Percentiles rank a stretch among this genome's conserved stretches.
These are phyloP conservation scores for Eriosoma lanigerum DNA, from an alignment of 1,140 invertebrate species.

Conservation along the genomic window DNA sequence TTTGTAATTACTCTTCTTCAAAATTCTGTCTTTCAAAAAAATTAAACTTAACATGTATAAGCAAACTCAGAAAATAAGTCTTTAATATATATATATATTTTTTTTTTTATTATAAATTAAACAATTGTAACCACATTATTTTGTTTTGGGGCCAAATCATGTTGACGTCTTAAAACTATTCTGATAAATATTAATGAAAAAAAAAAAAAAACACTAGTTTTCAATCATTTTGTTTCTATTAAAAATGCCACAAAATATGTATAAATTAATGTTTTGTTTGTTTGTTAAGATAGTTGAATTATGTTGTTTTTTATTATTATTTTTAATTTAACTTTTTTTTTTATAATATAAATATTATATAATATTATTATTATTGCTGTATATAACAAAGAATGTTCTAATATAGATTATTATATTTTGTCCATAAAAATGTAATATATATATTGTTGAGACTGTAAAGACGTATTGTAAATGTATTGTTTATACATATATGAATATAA, in stretches of 20 bases:
- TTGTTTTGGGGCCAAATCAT: constrained; percentile 47
- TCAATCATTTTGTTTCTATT: constrained; percentile 23
- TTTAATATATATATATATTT: not conserved
- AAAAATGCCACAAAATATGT: constrained; percentile 29
- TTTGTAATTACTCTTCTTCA: constrained; percentile 35
- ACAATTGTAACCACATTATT: constrained; percentile 20
- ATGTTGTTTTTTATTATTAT: constrained; percentile 50
- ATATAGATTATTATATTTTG: constrained; percentile 52
- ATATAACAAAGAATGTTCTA: constrained; percentile 48
- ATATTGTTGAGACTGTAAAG: constrained; percentile 51
- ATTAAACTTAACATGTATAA: constrained; percentile 10
- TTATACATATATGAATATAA: constrained; percentile 44
- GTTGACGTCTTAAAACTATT: constrained; percentile 22
- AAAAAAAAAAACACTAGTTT: not conserved
- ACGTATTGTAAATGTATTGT: constrained; percentile 48
- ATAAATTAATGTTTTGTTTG: constrained; percentile 46
- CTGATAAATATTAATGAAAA: constrained; percentile 3
- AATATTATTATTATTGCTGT: constrained; percentile 30
- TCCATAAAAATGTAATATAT: constrained; percentile 51
- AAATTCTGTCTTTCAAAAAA: constrained; percentile 42
- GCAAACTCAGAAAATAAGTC: no score
- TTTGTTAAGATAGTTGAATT: constrained; percentile 52
- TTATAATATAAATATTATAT: constrained; percentile 37
- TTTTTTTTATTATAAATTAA: not conserved
- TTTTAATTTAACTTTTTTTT: constrained; percentile 36